Conservation (phyloP, 2,113 vertebrate species). For the Clupea harengus region DNA sequence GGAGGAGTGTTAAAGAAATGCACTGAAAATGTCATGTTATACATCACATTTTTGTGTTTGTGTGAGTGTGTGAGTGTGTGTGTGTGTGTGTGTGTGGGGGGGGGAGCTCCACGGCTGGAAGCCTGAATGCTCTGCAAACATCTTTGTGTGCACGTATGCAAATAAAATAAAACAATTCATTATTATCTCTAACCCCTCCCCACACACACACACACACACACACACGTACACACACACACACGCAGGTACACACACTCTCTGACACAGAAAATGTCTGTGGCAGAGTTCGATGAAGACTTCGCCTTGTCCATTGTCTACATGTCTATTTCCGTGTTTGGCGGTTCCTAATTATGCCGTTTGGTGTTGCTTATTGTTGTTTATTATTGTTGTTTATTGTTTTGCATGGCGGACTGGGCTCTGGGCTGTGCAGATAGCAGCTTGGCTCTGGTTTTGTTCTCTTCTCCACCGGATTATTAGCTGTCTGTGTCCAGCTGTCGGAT, state of each 20-base stretch:
- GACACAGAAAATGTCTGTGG: not conserved
- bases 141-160: not conserved
- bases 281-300: not conserved
- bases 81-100: not conserved
- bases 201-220: constrained; percentile 39
- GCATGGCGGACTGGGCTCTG: not conserved
- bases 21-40: not conserved
- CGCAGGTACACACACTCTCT: constrained; percentile 24
- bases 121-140: constrained; percentile 5
- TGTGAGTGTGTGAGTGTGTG: not conserved
- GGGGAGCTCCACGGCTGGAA: not conserved
- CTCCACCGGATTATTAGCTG: not conserved
- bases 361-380: not conserved
- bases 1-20: not conserved
- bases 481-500: not conserved
- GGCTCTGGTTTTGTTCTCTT: not conserved
- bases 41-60: not conserved
- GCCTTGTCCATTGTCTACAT: not conserved
- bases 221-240: not conserved
- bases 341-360: not conserved
- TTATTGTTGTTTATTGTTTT: not conserved
- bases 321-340: not conserved
- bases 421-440: not conserved
- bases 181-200: not conserved
- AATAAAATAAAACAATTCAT: not conserved